Base-by-base conservation (phyloP, 2,797 vertebrate genomes). In the Benthosema pterotum region DNA sequence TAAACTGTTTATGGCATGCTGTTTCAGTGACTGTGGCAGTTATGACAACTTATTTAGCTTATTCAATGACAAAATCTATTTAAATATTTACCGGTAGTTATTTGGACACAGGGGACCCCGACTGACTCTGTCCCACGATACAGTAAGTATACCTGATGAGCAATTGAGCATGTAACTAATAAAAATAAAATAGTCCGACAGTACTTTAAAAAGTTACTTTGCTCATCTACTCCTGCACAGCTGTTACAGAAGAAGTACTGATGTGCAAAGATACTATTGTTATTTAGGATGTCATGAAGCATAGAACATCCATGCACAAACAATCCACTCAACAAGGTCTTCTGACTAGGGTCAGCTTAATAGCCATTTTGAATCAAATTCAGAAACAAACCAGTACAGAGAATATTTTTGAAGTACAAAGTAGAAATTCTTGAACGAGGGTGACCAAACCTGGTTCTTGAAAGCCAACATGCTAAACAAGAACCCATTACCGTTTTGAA, bases 271-370 rank as follows among this genome's bases (percentile, higher is more conserved):
- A 38, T 7, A 38, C 32, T 11, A 38, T 38, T 38, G 32, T 38
- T 38, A 38, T 38, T 38, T 9, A 58, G 55, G 25, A 48, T 14
- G n/a, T 54, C 16, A 17, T 25, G 51, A 69, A 79, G 65, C 52
- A 52, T 48, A 56, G 32, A 56, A 58, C 53, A 51, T 52, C 17
- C 63, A 59, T 18, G 65, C 69, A 65, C 57, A 63, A 38, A 63
- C 58, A 42, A 48, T n/a, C 47, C 46, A 58, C 18, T 14, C 11
- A 32, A 45, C 43, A 59, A 66, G 47, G 48, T n/a, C 8, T 6
- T 16, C 15, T 48, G 15, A 15, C 52, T 11, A 50, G n/a, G 15
- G 15, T 49, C 22, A 13, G n/a, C 32, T 47, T 57, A 17, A 62
- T 51, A 57, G 42, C 15, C 42, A 15, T 18, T 56, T 11, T 16